Base-by-base conservation (phyloP, 2,113 vertebrate genomes). In the Prionailurus viverrinus region DNA sequence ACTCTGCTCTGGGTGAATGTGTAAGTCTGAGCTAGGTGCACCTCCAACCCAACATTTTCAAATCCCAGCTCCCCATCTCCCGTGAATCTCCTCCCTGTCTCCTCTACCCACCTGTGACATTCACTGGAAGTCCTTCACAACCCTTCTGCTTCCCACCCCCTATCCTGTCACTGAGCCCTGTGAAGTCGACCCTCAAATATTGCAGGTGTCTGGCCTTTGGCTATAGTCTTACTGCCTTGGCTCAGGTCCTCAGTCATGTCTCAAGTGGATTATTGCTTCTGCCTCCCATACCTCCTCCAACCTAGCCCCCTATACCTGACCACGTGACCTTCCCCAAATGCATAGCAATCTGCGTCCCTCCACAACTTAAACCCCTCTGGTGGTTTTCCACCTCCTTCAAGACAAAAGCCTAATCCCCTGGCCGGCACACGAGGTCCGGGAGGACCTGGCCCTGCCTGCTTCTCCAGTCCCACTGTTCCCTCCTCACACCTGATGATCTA, bases 51-150 rank as follows among this genome's bases (percentile, higher is more conserved):
- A 23, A 4, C 21, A 21, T 11, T 55, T 66, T 9, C 55, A 25
- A 41, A 21, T n/a, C 23, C 25, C 81, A 86, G 4, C 27, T 33
- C 33, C 73, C 89, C 5, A 5, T 27, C 4, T 33, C 14, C 69
- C 83, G 25, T 55, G n/a, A 29, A 4, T 36, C 36, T 23, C 13
- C 7, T 41, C 53, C 74, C 45, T 29, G 33, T 21, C 53, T 31
- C 81, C 12, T 18, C 45, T 25, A 7, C 1, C 58, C 39, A 11
- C 9, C 73, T 4, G 1, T 25, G 5, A 1, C 1, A 16, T 27
- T 41, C 27, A 3, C 78, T 18, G 51, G 23, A 25, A 93, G 53
- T 53, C 55, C 92, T 85, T 14, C 15, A 1, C 4, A 8, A 14
- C 23, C 41, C 66, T 68, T 36, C 74, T 33, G 4, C 2, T 23